Evolutionary conservation across 2,888 invertebrate genomes (phyloP).

Genomic region (Drosophila sordidula): DNA sequence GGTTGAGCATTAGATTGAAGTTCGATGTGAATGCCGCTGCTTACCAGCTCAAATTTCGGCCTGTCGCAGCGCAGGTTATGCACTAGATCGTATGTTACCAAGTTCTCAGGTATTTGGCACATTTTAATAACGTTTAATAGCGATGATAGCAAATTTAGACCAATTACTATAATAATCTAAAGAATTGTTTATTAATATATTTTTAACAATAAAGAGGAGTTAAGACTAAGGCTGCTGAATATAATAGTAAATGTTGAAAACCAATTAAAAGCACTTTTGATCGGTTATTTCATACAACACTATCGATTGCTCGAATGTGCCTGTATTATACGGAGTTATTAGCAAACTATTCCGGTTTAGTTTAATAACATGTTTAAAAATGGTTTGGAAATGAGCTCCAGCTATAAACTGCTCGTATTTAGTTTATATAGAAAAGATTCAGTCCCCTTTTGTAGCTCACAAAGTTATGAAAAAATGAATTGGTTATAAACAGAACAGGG

Average conservation of each 20-base stretch:
- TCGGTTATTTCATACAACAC: no score
- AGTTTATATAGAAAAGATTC: no score
- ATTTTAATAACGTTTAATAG: conserved; percentile 24
- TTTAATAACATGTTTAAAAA: no score
- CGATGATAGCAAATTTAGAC: conserved; percentile 38
- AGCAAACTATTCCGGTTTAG: no score
- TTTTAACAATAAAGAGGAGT: not conserved
- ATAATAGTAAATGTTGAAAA: not conserved
- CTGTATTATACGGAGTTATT: no score
- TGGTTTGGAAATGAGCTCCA: no score
- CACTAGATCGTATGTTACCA: conserved; percentile 57
- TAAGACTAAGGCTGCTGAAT: not conserved
- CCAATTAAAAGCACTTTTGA: not conserved
- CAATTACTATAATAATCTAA: not conserved
- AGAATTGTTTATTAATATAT: not conserved
- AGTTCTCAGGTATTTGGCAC: conserved; percentile 44
- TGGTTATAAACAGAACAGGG: no score
- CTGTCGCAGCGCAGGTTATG: conserved; percentile 32
- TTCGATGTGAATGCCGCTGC: not conserved
- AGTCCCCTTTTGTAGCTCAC: no score
- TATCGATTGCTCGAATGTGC: no score
- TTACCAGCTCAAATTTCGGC: conserved; percentile 10
- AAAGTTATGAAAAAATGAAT: no score
- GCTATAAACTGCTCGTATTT: no score
- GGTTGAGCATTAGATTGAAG: not conserved